Conservation (phyloP, 2,888 invertebrate species). For the Ophion ellenae region DNA sequence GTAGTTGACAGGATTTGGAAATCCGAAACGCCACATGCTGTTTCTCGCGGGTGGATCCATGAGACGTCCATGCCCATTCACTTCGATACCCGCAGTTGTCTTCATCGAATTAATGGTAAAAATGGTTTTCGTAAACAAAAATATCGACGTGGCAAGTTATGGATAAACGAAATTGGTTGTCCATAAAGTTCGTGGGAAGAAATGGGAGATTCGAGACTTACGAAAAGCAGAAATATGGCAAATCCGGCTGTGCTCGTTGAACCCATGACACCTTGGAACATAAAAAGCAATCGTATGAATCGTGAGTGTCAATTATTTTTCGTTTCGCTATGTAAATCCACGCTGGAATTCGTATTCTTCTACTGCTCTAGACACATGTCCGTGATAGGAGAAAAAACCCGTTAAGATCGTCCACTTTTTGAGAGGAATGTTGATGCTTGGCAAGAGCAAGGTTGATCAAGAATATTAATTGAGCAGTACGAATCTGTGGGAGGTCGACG, state of each 20-base stretch:
- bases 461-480: slow-evolving; percentile 4
- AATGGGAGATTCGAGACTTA: slow-evolving; percentile 29
- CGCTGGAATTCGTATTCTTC: not conserved
- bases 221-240: slow-evolving; percentile 42
- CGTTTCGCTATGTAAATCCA: slow-evolving; percentile 3
- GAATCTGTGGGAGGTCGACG: not conserved
- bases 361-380: not conserved
- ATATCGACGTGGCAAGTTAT: no score
- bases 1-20: slow-evolving; percentile 96
- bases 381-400: not conserved
- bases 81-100: slow-evolving; percentile 78
- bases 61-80: slow-evolving; percentile 92
- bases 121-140: not conserved
- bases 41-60: slow-evolving; percentile 97
- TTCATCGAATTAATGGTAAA: not conserved
- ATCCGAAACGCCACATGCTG: slow-evolving; percentile 97
- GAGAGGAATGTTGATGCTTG: not conserved
- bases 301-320: not conserved
- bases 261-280: slow-evolving; percentile 40
- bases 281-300: slow-evolving; percentile 10
- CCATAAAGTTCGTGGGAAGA: not conserved
- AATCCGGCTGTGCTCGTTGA: slow-evolving; percentile 29
- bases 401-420: slow-evolving; percentile 24
- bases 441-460: not conserved
- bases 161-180: not conserved